Evolutionary conservation across 35 echinoderm and acorn worm species (phyloP).

Genomic region (Apostichopus japonicus): DNA sequence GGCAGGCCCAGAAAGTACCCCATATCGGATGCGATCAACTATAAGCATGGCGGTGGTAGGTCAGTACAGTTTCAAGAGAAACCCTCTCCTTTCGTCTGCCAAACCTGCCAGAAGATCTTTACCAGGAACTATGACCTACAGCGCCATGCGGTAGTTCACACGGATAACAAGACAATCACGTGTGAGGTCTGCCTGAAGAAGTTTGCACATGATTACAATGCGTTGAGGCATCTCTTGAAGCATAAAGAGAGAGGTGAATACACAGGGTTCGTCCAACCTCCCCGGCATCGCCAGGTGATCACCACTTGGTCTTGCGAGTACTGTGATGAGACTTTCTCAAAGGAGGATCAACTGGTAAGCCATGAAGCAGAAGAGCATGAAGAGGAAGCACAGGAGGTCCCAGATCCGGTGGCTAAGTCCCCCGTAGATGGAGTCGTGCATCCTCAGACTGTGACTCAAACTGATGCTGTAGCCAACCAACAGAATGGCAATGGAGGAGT

Average conservation of each 20-base stretch:
- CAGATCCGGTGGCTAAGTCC: not conserved
- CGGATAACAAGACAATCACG: conserved; percentile 92
- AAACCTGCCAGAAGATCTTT: conserved; percentile 81
- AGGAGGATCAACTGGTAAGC: conserved; percentile 60
- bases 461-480: not conserved
- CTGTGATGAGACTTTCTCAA: conserved; percentile 79
- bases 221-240: conserved; percentile 69
- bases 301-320: conserved; percentile 58
- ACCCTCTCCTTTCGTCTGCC: conserved; percentile 66
- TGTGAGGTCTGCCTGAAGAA: conserved; percentile 89
- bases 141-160: conserved; percentile 87
- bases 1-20: conserved; percentile 88
- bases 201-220: conserved; percentile 91
- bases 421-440: not conserved
- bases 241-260: conserved; percentile 87
- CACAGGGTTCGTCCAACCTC: conserved; percentile 40
- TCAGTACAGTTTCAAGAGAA: conserved; percentile 60
- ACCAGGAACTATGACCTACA: conserved; percentile 84
- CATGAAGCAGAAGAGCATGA: conserved; percentile 45
- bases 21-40: conserved; percentile 33
- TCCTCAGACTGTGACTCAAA: not conserved
- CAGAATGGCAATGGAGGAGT: not conserved
- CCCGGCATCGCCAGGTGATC: conserved; percentile 48
- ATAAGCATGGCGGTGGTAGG: conserved; percentile 33
- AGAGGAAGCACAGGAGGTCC: not conserved